phyloP scores from a whole-genome alignment of 2,888 invertebrate species.

The Tachina fera region DNA sequence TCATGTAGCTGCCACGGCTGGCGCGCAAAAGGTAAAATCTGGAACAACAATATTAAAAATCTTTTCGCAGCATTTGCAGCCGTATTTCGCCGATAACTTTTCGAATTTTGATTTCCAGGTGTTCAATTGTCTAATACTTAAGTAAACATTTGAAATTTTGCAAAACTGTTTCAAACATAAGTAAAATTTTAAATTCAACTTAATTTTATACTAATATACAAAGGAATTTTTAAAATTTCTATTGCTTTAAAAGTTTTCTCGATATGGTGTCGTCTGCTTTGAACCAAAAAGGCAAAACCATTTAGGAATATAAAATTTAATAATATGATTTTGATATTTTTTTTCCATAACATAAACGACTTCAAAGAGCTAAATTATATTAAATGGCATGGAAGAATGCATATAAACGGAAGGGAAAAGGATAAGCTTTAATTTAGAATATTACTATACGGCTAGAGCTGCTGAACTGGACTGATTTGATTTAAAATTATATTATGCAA shows the following conservation, averaged over 20 bases:
- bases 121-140: too few relatives aligned
- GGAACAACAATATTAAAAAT: too few relatives aligned
- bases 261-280: not conserved
- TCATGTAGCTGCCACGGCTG: too few relatives aligned
- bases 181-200: too few relatives aligned
- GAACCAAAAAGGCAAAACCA: conserved; percentile 1
- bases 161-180: too few relatives aligned
- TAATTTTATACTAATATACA: too few relatives aligned
- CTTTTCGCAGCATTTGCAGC: too few relatives aligned
- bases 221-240: too few relatives aligned
- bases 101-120: too few relatives aligned
- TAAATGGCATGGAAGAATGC: conserved; percentile 11
- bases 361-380: conserved; percentile 8
- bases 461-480: conserved; percentile 28
- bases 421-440: conserved; percentile 33
- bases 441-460: not conserved
- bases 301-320: conserved; percentile 50
- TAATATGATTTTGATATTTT: conserved; percentile 47
- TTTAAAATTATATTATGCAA: conserved; percentile 34
- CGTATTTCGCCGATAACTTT: too few relatives aligned
- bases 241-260: not conserved
- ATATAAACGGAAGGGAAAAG: conserved; percentile 9
- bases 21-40: too few relatives aligned
- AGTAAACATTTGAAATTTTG: too few relatives aligned
- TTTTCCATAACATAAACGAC: not conserved